Conservation (phyloP, 2,797 vertebrate genomes). For the Delichon dasypus region DNA sequence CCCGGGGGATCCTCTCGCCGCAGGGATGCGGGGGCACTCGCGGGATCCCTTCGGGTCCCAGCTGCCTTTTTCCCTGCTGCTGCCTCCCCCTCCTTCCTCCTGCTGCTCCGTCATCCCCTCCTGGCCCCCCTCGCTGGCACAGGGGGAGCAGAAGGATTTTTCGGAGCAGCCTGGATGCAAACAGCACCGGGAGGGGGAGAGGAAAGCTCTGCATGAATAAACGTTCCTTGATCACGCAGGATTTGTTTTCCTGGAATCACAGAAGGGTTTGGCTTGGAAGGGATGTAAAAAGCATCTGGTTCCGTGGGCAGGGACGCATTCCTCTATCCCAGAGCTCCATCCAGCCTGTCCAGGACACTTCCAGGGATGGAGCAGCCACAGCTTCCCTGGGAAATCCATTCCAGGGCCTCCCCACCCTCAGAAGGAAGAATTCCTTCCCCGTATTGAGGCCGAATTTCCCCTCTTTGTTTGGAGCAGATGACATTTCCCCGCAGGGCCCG, state of each 20-base stretch:
- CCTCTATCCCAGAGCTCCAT: accelerated
- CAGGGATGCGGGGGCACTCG: slow-evolving; percentile 27
- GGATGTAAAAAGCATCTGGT: neutral
- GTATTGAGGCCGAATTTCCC: neutral
- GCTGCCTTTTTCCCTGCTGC: neutral
- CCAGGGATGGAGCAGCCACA: neutral
- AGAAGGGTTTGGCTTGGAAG: neutral
- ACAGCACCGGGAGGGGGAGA: neutral
- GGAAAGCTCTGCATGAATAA: neutral
- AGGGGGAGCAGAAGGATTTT: neutral
- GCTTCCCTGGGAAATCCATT: neutral
- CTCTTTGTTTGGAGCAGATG: neutral
- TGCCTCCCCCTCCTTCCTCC: neutral
- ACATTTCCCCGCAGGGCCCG: neutral
- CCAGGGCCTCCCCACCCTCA: neutral
- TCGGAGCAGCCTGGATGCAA: neutral
- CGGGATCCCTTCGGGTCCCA: neutral
- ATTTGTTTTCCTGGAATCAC: neutral
- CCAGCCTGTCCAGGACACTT: neutral
- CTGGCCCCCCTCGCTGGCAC: neutral
- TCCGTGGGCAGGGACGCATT: neutral
- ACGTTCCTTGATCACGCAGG: neutral
- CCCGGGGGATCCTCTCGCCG: slow-evolving; percentile 17
- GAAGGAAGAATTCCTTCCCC: neutral
- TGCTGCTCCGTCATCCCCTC: slow-evolving; percentile 5